Evolutionary conservation across 1,140 invertebrate genomes (phyloP), one percentile per base, ranked within the genome.

Genomic region (Neelides sp.): DNA sequence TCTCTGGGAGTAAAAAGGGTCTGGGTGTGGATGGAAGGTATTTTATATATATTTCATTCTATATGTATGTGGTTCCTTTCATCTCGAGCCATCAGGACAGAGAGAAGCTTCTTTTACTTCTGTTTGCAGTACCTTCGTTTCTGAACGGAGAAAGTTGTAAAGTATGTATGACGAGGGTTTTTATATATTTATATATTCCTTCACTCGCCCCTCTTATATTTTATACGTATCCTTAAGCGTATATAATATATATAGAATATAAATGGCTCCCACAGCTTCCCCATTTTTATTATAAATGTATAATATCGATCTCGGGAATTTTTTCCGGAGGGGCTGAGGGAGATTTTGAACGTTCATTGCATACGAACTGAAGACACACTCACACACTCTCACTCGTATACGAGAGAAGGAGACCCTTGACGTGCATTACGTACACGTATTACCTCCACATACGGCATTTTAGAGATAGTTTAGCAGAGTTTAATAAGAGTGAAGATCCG

Each of bases 211-310:
- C 39, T 41, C 22, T 7, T 20, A 10, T 41, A 7, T 45, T 19
- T 10, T 8, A 27, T n/a, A 22, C 22, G 27, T 28, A 30, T 45
- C 30, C 26, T 32, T 23, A 41, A 2, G 26, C 26, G 10, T 42
- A 7, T 42, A 24, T 24, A 43, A 27, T 43, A 43, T 26, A 15
- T 43, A 47, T 47, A 8, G 19, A 47, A 47, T 47, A 47, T 47
- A 47, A 47, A 47, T 47, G 8, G 10, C 13, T 10, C 4, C 26
- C 20, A 19, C 15, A 19, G 15, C 10, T 15, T 45, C 49, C 49
- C 42, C 49, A 51, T 51, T 51, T 51, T 51, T 51, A 51, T 51
- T 51, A 51, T 51, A 51, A 44, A 51, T 51, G 49, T 51, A 51
- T 51, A 51, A 37, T 51, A 51, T 51, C 49, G 49, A 51, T 51